Evolutionary conservation across 1,140 invertebrate species (phyloP), one percentile per base, ranked within the genome.

Genomic region (Ctenoplectra terminalis): DNA sequence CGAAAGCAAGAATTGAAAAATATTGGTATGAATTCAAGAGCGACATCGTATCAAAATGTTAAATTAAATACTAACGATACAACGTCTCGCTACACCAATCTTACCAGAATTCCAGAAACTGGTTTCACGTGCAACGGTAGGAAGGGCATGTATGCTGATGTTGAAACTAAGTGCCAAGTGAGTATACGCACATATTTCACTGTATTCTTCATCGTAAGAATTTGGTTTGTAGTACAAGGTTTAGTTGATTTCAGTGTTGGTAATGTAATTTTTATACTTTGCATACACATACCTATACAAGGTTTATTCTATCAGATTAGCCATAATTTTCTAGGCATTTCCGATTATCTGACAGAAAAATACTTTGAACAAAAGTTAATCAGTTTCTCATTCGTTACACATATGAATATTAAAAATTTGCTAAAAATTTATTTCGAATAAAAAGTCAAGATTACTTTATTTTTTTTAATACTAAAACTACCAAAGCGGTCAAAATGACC

Each of bases 141-240:
- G 58, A 97, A 96, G 29, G 97, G 97, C 77, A 97, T 97, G 94
- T 97, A 97, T 87, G 97, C 97, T 8, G 97, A 97, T 86, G 95
- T 97, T 2, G 96, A 97, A 93, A 97, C 97, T 70, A 96, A 96
- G 60, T 97, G 97, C 85, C 97, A 98, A 94, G 96, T 96, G 91
- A 89, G 87, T 87, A 70, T n/a, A n/a, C n/a, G n/a, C n/a, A n/a
- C 15, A 34, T 20, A 6, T 11, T 60, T 56, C 7, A 11, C 6
- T 15, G 3, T 54, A 13, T 17, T 26, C 2, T 46, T 43, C 11
- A 13, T 26, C 61, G 0, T 3, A 5, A 54, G 5, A 5, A 26
- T n/a, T n/a, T 54, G 5, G 2, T 17, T n/a, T 50, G 5, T 34
- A 34, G 0, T 29, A 3, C 9, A 34, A 52, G 5, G 9, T 69